A percentile compares a stretch with the other conserved stretches of the same genome.
These are phyloP conservation scores for Drosophila fulvimacula DNA, from an alignment of 2,888 invertebrate species.

Conservation along the genomic window DNA sequence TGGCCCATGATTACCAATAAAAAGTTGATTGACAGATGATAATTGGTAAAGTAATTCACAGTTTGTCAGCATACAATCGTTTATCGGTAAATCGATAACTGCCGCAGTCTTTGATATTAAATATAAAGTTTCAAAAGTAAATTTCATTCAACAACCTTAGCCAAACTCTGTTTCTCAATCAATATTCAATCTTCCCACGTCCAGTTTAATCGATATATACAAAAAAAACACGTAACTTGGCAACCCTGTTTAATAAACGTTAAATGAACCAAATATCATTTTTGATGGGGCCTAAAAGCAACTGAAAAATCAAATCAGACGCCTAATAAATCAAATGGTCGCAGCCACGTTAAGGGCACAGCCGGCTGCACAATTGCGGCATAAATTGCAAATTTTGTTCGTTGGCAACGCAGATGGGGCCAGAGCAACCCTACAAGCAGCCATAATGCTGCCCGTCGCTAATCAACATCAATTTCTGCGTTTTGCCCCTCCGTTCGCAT, in stretches of 20 bases:
- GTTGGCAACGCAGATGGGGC: not conserved
- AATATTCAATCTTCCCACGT: not conserved
- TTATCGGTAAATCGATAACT: not conserved
- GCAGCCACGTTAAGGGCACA: slow-evolving; percentile 5
- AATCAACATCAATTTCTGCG: slow-evolving; percentile 67
- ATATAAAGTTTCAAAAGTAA: too few species aligned
- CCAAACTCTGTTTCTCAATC: not conserved
- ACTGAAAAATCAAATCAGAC: slow-evolving; percentile 40
- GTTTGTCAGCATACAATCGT: not conserved
- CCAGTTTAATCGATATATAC: not conserved
- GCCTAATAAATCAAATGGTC: slow-evolving; percentile 23
- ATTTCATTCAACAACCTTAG: not conserved
- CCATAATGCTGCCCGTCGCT: slow-evolving; percentile 29
- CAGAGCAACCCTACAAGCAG: not conserved
- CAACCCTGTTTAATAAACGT: not conserved
- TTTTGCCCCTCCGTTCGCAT: slow-evolving; percentile 31
- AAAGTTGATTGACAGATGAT: too few species aligned
- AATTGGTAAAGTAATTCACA: not conserved
- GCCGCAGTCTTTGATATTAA: too few species aligned
- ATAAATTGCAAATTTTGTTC: slow-evolving; percentile 32
- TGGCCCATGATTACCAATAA: too few species aligned
- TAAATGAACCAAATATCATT: not conserved
- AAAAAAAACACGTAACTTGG: not conserved
- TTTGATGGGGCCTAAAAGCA: not conserved
- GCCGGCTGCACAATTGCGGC: slow-evolving; percentile 25